phyloP scores from a whole-genome alignment of 2,888 invertebrate genomes.

The Amphipyra berbera region DNA sequence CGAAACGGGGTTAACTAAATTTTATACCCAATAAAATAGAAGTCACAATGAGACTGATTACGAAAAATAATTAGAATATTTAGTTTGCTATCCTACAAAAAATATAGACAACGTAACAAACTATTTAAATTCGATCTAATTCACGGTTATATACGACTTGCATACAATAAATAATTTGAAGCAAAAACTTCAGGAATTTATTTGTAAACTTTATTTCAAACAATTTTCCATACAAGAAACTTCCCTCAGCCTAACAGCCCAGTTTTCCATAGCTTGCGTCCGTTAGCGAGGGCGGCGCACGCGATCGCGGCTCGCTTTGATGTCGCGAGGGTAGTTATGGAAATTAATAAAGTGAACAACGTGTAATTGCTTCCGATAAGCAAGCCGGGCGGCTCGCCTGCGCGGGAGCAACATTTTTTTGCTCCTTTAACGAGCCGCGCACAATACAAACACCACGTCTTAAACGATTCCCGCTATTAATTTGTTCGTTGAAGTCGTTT shows the following conservation, averaged over 20 bases:
- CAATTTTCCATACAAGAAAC: neutral
- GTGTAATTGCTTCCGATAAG: slow-evolving; percentile 89
- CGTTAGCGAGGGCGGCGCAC: slow-evolving; percentile 64
- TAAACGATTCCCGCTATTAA: slow-evolving; percentile 64
- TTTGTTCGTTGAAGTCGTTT: slow-evolving; percentile 36
- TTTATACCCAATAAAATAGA: neutral
- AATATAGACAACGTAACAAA: too few relatives aligned
- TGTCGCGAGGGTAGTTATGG: slow-evolving; percentile 87
- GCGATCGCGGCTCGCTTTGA: slow-evolving; percentile 83
- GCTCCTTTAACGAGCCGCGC: slow-evolving; percentile 69
- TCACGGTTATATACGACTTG: too few relatives aligned
- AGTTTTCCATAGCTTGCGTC: slow-evolving; percentile 61
- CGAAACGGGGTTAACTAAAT: neutral
- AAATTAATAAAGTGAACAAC: slow-evolving; percentile 88
- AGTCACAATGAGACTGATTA: too few relatives aligned
- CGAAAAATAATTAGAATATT: too few relatives aligned
- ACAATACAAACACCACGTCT: slow-evolving; percentile 73
- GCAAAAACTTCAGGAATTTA: too few relatives aligned
- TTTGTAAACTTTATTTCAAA: neutral
- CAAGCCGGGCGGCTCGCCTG: slow-evolving; percentile 74
- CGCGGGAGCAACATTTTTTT: slow-evolving; percentile 65
- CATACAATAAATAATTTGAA: too few relatives aligned
- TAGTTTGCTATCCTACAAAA: too few relatives aligned
- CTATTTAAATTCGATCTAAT: too few relatives aligned
- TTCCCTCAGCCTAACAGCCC: neutral